Evolutionary conservation across 2,888 invertebrate species (phyloP).

Genomic region (Metalampra italica): DNA sequence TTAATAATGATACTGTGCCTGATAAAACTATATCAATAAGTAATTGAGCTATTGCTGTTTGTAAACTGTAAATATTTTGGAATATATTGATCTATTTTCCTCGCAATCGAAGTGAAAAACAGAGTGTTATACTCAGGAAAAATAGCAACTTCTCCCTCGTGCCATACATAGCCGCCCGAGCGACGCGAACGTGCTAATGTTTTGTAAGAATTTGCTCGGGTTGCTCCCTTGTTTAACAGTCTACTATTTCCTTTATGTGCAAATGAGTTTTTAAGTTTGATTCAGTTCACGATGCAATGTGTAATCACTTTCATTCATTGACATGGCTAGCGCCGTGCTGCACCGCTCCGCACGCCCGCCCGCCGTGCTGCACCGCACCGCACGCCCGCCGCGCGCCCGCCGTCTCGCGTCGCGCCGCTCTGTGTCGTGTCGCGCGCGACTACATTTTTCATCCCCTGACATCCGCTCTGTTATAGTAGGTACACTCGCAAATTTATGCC

Average conservation of each 20-base stretch:
- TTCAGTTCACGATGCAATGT: slow-evolving; percentile 31
- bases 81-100: too few species aligned
- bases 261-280: slow-evolving; percentile 48
- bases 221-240: too few species aligned
- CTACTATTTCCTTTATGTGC: slow-evolving; percentile 27
- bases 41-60: too few species aligned
- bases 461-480: slow-evolving; percentile 41
- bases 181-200: too few species aligned
- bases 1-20: too few species aligned
- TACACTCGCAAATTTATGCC: slow-evolving; percentile 41
- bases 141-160: too few species aligned
- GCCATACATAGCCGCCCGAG: too few species aligned
- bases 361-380: slow-evolving; percentile 3
- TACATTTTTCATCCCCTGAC: slow-evolving; percentile 56
- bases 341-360: not conserved
- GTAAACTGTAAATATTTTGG: too few species aligned
- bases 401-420: slow-evolving; percentile 5
- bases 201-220: too few species aligned
- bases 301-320: slow-evolving; percentile 56
- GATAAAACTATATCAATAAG: too few species aligned
- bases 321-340: slow-evolving; percentile 24
- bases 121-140: too few species aligned
- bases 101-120: too few species aligned
- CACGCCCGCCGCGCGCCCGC: slow-evolving; percentile 12
- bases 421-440: slow-evolving; percentile 27